Evolutionary conservation across 2,888 invertebrate species (phyloP), one percentile per base, ranked within the genome.

Genomic region (Clistopyga incitator): DNA sequence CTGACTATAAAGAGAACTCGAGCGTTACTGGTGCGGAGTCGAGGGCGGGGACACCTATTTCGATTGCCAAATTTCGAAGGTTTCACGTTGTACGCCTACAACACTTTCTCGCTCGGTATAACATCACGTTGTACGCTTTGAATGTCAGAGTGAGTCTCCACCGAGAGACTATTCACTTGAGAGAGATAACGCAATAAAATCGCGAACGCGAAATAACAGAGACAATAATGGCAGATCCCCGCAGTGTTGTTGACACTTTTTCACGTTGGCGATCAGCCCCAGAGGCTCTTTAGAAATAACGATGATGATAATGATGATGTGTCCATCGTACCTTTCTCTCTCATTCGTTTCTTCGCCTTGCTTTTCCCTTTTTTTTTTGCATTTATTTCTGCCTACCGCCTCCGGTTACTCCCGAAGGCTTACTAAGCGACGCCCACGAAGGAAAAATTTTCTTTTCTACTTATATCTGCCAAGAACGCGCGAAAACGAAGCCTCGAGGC

Each of bases 261-360:
- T 70, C 72, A 50, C 50, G 83, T 81, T 72, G 77, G 56, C 80
- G 77, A 65, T 61, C 20, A 42, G 71, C 52, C 18, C 47, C 18
- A 23, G 54, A 56, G 47, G 23, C 64, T 50, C 84, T 86, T 88
- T 86, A 81, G 86, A 88, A 89, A 89, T 88, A 88, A 89, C 88
- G 86, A 89, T 89, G 87, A 89, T 88, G 85, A 85, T 75, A 61
- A 77, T 56, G 68, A 68, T 54, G 38, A 45, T 72, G 8, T 38
- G 29, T 42, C 18, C 18, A 13, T 72, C 38, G 38, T 38, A 25
- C 18, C 23, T 72, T 56, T 42, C n/a, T 45, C 72, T 45, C 15
- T 61, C 20, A 15, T n/a, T 52, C 38, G 15, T 56, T 38, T 54
- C 25, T 56, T 61, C 45, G 29, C 50, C 47, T 65, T 56, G 11